phyloP scores from a whole-genome alignment of 2,797 vertebrate genomes.

The Staurois parvus region DNA sequence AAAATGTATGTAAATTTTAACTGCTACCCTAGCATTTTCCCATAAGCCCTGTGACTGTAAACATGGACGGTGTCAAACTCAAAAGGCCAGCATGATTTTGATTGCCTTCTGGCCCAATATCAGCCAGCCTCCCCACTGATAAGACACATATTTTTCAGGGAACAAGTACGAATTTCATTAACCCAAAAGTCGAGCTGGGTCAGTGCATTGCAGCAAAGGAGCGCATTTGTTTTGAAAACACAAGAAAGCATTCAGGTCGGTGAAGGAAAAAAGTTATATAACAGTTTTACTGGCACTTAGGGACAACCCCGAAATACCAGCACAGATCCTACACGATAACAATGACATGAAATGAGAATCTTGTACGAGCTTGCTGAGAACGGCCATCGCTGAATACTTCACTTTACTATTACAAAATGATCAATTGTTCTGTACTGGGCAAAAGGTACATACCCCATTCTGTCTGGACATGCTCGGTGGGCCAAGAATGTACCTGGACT shows the following conservation, averaged over 20 bases:
- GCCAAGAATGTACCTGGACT: conserved; percentile 84
- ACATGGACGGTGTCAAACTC: background rate
- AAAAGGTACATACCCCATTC: conserved; percentile 72
- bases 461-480: conserved; percentile 72
- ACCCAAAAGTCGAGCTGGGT: background rate
- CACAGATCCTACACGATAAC: conserved; percentile 69
- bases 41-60: background rate
- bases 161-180: conserved; percentile 7
- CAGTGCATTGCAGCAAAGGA: background rate
- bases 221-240: conserved; percentile 18
- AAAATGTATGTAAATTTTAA: background rate
- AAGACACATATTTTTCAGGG: background rate
- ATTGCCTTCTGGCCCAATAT: background rate
- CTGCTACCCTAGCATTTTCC: background rate
- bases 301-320: conserved; percentile 64
- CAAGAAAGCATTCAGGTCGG: conserved; percentile 30
- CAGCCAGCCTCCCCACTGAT: background rate
- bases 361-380: conserved; percentile 68
- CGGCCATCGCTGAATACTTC: conserved; percentile 70
- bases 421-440: conserved; percentile 72
- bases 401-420: conserved; percentile 71
- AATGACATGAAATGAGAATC: conserved; percentile 70
- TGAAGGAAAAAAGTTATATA: conserved; percentile 22
- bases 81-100: background rate
- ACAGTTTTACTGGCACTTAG: conserved; percentile 53